Evolutionary conservation across 2,888 invertebrate species (phyloP).

Genomic region (Synergus itoensis): DNA sequence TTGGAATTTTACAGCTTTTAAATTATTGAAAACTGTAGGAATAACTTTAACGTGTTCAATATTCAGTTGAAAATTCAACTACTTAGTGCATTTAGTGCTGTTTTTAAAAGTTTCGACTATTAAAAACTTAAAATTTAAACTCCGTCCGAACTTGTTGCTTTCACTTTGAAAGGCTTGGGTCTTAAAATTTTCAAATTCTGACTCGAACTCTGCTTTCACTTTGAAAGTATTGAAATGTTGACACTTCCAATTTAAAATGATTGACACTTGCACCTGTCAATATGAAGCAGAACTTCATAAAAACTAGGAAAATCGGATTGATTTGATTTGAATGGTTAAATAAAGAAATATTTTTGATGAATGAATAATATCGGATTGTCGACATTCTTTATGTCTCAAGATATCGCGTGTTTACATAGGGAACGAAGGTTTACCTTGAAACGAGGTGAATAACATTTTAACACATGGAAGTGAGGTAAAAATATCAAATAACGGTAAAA

Average conservation of each 20-base stretch:
- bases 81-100: background rate
- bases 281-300: background rate
- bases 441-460: conserved; percentile 12
- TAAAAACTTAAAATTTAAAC: background rate
- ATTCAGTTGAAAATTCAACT: too few species aligned
- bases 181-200: background rate
- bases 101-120: background rate
- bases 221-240: background rate
- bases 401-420: conserved; percentile 30
- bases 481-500: conserved; percentile 42
- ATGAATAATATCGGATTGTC: background rate
- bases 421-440: conserved; percentile 34
- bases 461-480: conserved; percentile 30
- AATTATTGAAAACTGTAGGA: too few species aligned
- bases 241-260: background rate
- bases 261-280: background rate
- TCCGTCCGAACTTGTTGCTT: background rate
- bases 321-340: background rate
- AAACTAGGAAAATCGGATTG: background rate
- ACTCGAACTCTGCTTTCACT: background rate
- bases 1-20: background rate
- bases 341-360: background rate
- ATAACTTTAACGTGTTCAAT: too few species aligned
- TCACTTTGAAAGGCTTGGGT: conserved; percentile 14
- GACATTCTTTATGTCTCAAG: background rate